phyloP scores from a whole-genome alignment of 1,140 invertebrate species.

The Helicoverpa armigera region DNA sequence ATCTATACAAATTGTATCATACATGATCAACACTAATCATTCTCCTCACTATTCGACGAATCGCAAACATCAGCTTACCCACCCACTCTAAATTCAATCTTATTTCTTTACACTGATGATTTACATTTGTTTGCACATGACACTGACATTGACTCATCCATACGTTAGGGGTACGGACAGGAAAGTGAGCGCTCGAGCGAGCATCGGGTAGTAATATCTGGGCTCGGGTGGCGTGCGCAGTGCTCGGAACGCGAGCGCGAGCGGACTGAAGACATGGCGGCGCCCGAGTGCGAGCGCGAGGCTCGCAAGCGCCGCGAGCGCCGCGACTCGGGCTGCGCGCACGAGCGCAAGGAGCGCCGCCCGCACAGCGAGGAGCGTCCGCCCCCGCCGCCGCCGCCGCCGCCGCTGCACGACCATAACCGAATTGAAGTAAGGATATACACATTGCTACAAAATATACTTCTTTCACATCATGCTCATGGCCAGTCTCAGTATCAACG shows the following conservation, averaged over 20 bases:
- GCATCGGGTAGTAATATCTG: constrained; percentile 79
- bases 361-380: constrained; percentile 90
- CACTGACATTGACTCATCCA: constrained; percentile 69
- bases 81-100: constrained; percentile 41
- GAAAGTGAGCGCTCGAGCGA: constrained; percentile 80
- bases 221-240: constrained; percentile 82
- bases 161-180: constrained; percentile 81
- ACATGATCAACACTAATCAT: constrained; percentile 47
- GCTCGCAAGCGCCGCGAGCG: constrained; percentile 92
- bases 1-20: constrained; percentile 46
- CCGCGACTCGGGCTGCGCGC: constrained; percentile 89
- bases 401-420: constrained; percentile 79
- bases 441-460: background rate
- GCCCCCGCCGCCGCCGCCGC: constrained; percentile 74
- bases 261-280: constrained; percentile 79
- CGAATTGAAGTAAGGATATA: constrained; percentile 73
- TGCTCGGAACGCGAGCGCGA: constrained; percentile 74
- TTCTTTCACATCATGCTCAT: background rate
- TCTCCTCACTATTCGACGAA: constrained; percentile 48
- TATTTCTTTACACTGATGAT: constrained; percentile 40
- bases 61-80: constrained; percentile 49
- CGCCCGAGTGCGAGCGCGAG: constrained; percentile 81
- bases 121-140: constrained; percentile 48
- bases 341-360: constrained; percentile 92
- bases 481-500: background rate